A percentile compares a stretch with the other conserved stretches of the same genome.
phyloP scores from a whole-genome alignment of 2,888 invertebrate species.

The Tiphia femorata region DNA sequence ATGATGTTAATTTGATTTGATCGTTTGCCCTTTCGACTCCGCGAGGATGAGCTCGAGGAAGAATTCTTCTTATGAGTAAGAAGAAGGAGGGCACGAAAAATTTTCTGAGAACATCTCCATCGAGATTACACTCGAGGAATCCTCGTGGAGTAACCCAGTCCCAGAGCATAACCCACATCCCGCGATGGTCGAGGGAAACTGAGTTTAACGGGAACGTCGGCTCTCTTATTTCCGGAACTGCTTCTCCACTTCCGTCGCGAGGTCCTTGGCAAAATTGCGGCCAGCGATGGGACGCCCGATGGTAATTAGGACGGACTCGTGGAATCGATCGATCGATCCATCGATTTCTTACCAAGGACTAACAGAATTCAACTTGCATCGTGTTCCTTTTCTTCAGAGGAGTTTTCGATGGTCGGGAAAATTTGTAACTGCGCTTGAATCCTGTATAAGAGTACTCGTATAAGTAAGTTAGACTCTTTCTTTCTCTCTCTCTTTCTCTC shows the following conservation, averaged over 20 bases:
- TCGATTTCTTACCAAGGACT: too few relatives aligned
- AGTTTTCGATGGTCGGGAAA: too few relatives aligned
- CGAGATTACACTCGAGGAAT: conserved; percentile 6
- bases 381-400: too few relatives aligned
- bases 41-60: too few relatives aligned
- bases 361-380: too few relatives aligned
- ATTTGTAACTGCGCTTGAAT: too few relatives aligned
- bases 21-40: too few relatives aligned
- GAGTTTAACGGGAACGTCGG: conserved; percentile 44
- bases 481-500: too few relatives aligned
- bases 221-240: conserved; percentile 62
- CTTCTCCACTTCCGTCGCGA: conserved; percentile 46
- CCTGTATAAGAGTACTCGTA: too few relatives aligned
- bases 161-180: conserved; percentile 47
- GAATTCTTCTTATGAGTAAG: too few relatives aligned
- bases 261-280: conserved; percentile 28
- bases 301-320: not conserved
- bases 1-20: too few relatives aligned
- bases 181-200: conserved; percentile 38
- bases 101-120: conserved; percentile 4
- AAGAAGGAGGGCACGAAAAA: conserved; percentile 1
- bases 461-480: too few relatives aligned
- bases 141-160: conserved; percentile 7
- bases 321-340: not conserved
- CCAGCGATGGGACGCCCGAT: conserved; percentile 12